Evolutionary conservation across 37 sponge, comb jelly and placozoan genomes (phyloP).

Genomic region (Cliona cf. orientalis): DNA sequence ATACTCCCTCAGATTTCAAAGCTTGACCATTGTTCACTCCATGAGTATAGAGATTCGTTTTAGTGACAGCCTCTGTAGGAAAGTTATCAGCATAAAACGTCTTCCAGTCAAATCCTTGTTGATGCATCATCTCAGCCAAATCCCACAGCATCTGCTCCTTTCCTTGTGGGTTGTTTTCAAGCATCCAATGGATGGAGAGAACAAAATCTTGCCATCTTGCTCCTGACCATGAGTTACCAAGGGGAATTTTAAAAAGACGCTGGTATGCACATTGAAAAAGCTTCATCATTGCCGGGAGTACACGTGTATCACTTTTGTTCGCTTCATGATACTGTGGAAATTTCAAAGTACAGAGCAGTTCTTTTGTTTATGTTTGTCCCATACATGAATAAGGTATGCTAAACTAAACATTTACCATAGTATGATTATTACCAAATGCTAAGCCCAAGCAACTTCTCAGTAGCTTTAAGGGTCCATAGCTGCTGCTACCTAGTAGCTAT

Average conservation of each 20-base stretch:
- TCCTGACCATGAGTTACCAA: constrained; percentile 62
- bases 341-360: no score
- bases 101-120: constrained; percentile 84
- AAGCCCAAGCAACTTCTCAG: no score
- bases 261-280: constrained; percentile 49
- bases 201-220: constrained; percentile 77
- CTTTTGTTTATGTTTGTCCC: no score
- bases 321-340: constrained; percentile 78
- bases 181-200: constrained; percentile 70
- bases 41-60: constrained; percentile 51
- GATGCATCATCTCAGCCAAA: constrained; percentile 67
- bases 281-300: constrained; percentile 71
- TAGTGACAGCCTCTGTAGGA: constrained; percentile 49
- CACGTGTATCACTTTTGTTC: constrained; percentile 38
- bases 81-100: constrained; percentile 50
- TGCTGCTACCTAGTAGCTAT: no score
- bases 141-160: constrained; percentile 85
- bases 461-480: no score
- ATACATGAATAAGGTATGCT: no score
- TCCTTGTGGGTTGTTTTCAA: constrained; percentile 54
- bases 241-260: constrained; percentile 50
- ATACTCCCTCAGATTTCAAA: constrained; percentile 75
- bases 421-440: no score
- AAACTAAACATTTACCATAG: no score
- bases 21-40: constrained; percentile 85